Evolutionary conservation across 2,113 vertebrate genomes (phyloP).

Genomic region (Tragulus kanchil): DNA sequence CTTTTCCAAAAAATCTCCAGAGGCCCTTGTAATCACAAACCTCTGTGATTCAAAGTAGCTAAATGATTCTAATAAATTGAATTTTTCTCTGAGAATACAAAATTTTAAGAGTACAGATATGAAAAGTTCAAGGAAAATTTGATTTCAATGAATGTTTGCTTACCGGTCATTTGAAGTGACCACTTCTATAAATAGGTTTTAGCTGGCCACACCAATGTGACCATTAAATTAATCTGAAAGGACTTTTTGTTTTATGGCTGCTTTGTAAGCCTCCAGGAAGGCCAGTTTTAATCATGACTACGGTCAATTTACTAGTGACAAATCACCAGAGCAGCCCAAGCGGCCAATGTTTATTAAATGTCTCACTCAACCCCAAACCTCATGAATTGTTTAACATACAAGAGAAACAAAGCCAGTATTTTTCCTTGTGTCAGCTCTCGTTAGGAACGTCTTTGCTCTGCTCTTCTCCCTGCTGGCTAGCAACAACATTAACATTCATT

Average conservation of each 20-base stretch:
- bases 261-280: background rate
- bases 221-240: background rate
- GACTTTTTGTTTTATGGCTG: background rate
- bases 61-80: background rate
- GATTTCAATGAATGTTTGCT: background rate
- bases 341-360: conserved; percentile 88
- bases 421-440: conserved; percentile 87
- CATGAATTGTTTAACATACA: conserved; percentile 91
- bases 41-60: background rate
- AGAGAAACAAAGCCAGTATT: conserved; percentile 87
- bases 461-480: conserved; percentile 85
- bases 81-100: conserved; percentile 42
- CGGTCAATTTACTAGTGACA: too few species aligned
- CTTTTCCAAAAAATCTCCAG: background rate
- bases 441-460: conserved; percentile 86
- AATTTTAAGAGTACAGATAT: background rate
- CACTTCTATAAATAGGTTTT: conserved; percentile 24
- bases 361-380: conserved; percentile 88
- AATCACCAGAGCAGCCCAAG: conserved; percentile 86
- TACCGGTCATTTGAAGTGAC: background rate
- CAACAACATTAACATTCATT: conserved; percentile 86
- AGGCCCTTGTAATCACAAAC: background rate
- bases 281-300: background rate
- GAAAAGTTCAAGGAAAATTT: conserved; percentile 33
- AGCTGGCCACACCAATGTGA: background rate